Evolutionary conservation across 2,797 vertebrate species (phyloP).

Genomic region (Dryobates pubescens): DNA sequence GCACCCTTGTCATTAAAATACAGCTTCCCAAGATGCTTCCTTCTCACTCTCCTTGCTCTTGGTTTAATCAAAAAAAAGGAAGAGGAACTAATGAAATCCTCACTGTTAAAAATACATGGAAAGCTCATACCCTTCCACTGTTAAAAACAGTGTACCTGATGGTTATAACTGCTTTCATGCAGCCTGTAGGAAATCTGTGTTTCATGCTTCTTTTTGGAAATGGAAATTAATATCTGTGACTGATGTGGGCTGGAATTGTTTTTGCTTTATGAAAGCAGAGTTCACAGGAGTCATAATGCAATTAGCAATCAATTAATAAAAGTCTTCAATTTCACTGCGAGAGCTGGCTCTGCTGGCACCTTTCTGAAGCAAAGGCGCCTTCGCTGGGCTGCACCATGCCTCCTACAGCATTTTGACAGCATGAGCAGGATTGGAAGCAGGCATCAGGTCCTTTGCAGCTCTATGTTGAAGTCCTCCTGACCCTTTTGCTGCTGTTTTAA

Average conservation of each 20-base stretch:
- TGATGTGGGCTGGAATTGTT: not conserved
- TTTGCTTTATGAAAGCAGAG: not conserved
- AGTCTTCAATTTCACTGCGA: not conserved
- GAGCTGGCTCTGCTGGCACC: not conserved
- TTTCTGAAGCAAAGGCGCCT: not conserved
- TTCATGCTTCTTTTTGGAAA: not conserved
- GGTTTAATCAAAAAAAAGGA: not conserved
- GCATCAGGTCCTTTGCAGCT: not conserved
- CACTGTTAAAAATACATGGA: not conserved
- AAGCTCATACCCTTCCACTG: not conserved
- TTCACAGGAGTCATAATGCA: not conserved
- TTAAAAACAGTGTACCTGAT: not conserved
- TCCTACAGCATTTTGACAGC: not conserved
- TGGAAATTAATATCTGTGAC: not conserved
- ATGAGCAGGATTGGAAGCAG: not conserved
- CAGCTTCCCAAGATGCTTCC: not conserved
- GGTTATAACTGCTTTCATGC: not conserved
- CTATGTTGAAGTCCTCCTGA: not conserved
- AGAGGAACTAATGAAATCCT: not conserved
- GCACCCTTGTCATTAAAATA: not conserved
- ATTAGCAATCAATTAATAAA: not conserved
- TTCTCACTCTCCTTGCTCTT: not conserved
- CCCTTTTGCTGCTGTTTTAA: not conserved
- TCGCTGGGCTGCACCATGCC: rapidly evolving
- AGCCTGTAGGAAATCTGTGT: not conserved